Evolutionary conservation across 2,797 vertebrate genomes (phyloP).

Genomic region (Sebastes itinus): DNA sequence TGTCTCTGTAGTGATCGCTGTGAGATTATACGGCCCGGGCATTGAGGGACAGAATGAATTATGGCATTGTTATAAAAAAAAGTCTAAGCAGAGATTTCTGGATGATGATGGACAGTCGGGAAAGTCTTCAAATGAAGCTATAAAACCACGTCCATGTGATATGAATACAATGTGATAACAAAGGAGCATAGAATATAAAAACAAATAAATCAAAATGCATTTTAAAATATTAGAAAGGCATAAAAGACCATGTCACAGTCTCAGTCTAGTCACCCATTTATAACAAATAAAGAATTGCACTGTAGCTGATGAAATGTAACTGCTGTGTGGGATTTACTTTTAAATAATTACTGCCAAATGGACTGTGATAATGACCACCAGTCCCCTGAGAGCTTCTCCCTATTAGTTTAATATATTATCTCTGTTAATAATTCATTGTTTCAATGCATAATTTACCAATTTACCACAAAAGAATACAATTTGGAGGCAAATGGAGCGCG

Average conservation of each 20-base stretch:
- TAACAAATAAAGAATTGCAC: slow-evolving; percentile 75
- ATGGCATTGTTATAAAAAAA: slow-evolving; percentile 20
- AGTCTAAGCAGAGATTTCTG: slow-evolving; percentile 24
- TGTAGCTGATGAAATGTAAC: slow-evolving; percentile 72
- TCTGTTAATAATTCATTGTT: slow-evolving; percentile 49
- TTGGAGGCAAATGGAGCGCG: slow-evolving; percentile 18
- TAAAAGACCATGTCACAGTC: slow-evolving; percentile 58
- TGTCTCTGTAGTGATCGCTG: slow-evolving; percentile 32
- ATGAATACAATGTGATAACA: slow-evolving; percentile 29
- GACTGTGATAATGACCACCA: slow-evolving; percentile 22
- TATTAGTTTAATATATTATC: slow-evolving; percentile 50
- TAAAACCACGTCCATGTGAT: slow-evolving; percentile 30
- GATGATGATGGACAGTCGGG: slow-evolving; percentile 23
- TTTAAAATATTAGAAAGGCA: slow-evolving; percentile 56
- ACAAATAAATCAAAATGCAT: slow-evolving; percentile 50
- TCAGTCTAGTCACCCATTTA: slow-evolving; percentile 60
- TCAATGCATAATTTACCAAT: slow-evolving; percentile 47
- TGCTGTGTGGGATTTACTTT: slow-evolving; percentile 38
- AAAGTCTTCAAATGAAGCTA: slow-evolving; percentile 44
- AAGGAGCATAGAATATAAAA: slow-evolving; percentile 3
- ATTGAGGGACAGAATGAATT: slow-evolving; percentile 17
- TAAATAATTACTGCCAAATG: slow-evolving; percentile 39
- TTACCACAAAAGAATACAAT: slow-evolving; percentile 33
- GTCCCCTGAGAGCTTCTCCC: slow-evolving; percentile 42
- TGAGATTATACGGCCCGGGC: slow-evolving; percentile 32